Percentiles rank a stretch among this genome's conserved stretches.
Evolutionary conservation across 2,113 vertebrate genomes (phyloP).

Genomic region (Stegostoma tigrinum): DNA sequence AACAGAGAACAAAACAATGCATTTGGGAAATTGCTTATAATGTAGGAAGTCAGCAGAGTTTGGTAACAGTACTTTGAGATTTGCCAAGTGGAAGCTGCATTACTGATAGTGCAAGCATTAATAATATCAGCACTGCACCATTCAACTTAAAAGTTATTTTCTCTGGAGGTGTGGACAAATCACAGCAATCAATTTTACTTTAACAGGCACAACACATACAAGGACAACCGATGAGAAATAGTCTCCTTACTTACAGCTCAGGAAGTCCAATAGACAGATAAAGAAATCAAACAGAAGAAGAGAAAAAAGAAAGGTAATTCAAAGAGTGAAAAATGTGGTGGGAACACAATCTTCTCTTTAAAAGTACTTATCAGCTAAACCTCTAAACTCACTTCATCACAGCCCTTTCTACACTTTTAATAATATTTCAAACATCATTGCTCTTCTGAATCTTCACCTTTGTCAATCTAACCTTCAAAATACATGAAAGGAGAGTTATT

Average conservation of each 20-base stretch:
- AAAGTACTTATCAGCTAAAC: background rate
- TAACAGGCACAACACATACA: background rate
- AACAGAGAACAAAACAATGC: background rate
- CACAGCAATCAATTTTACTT: constrained; percentile 20
- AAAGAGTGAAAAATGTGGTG: background rate
- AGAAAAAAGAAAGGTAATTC: constrained; percentile 26
- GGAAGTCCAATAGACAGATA: constrained; percentile 22
- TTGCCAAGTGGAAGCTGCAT: background rate
- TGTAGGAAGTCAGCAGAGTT: background rate
- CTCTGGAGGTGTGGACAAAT: background rate
- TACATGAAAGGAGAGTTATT: background rate
- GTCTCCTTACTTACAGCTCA: constrained; percentile 22
- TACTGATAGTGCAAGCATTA: background rate
- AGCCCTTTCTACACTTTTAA: background rate
- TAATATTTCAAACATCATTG: background rate
- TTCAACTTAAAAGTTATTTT: background rate
- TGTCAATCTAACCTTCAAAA: background rate
- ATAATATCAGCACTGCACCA: background rate
- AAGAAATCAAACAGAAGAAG: background rate
- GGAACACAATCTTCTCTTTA: background rate
- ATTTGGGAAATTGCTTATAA: background rate
- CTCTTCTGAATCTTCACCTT: background rate
- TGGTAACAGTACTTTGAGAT: background rate
- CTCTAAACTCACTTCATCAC: background rate
- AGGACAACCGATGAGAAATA: background rate